Percentiles rank a stretch among this genome's conserved stretches.
Evolutionary conservation across 2,797 vertebrate species (phyloP).

Genomic region (Schizothorax lantsangensis): DNA sequence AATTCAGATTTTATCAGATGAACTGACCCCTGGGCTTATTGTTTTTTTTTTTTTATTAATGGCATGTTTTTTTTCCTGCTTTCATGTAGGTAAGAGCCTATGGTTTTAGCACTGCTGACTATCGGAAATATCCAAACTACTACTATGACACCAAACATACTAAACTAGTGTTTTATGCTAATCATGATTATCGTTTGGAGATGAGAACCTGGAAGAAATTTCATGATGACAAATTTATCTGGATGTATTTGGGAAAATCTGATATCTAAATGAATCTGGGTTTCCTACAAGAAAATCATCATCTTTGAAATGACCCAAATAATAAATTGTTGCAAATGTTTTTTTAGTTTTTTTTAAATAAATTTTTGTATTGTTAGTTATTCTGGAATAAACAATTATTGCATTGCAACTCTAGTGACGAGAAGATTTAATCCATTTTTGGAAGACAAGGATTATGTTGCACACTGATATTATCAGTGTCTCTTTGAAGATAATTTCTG

Average conservation of each 20-base stretch:
- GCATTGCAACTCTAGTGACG: neutral
- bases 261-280: neutral
- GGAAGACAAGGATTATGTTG: neutral
- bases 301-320: neutral
- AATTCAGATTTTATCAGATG: neutral
- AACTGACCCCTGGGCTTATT: neutral
- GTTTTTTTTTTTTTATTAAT: neutral
- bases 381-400: constrained; percentile 6
- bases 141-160: constrained; percentile 57
- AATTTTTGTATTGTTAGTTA: neutral
- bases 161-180: constrained; percentile 53
- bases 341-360: neutral
- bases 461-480: neutral
- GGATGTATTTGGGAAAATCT: constrained; percentile 46
- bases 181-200: constrained; percentile 61
- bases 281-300: neutral
- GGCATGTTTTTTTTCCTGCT: neutral
- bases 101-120: constrained; percentile 60
- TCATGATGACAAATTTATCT: constrained; percentile 49
- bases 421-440: neutral
- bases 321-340: neutral
- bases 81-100: constrained; percentile 61
- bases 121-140: constrained; percentile 55
- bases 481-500: neutral
- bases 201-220: constrained; percentile 60